A percentile compares a stretch with the other conserved stretches of the same genome.
Evolutionary conservation across 1,140 invertebrate species (phyloP).

Genomic region (Akabosia matsudoensis): DNA sequence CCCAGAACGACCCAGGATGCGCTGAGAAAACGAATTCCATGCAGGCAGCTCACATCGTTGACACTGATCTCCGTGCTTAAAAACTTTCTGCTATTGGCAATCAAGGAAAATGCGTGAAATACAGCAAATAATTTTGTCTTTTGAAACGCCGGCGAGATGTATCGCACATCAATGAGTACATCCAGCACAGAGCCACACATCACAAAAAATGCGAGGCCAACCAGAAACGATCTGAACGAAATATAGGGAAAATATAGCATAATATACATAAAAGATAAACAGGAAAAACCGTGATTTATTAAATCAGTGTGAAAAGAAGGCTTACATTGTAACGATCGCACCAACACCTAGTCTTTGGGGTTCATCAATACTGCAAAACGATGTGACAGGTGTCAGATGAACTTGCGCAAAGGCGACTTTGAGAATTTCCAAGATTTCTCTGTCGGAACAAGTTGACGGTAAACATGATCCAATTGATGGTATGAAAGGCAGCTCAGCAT

Average conservation of each 20-base stretch:
- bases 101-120: neutral
- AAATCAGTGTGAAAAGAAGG: no score
- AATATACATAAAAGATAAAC: neutral
- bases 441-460: neutral
- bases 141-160: neutral
- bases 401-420: neutral
- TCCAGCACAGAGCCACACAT: neutral
- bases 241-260: neutral
- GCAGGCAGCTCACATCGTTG: conserved; percentile 26
- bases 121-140: neutral
- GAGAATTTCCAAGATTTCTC: neutral
- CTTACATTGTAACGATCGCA: neutral
- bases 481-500: neutral
- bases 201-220: neutral
- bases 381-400: neutral
- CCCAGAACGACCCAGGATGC: conserved; percentile 35
- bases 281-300: no score
- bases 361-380: neutral
- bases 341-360: neutral
- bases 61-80: neutral
- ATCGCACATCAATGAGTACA: neutral
- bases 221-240: neutral
- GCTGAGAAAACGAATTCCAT: conserved; percentile 37
- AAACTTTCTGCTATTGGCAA: neutral
- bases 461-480: neutral